Evolutionary conservation across 2,113 vertebrate genomes (phyloP), one percentile per base, ranked within the genome.

Genomic region (Cisticola juncidis): DNA sequence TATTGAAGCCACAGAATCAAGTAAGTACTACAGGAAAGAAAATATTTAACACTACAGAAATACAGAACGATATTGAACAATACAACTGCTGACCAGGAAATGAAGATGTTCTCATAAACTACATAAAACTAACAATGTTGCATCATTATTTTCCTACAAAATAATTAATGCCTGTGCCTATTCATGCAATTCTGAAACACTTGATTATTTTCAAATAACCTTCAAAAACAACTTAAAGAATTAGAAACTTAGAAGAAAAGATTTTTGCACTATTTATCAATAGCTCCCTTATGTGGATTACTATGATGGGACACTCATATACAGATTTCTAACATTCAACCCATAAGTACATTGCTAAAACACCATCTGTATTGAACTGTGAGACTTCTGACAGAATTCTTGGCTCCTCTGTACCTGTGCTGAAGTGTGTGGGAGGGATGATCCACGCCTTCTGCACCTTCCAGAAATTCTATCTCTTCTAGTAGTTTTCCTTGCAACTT

Each of bases 371-470:
- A 54, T 0, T 31, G 17, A 51, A 48, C 29, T 69, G n/a, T 2
- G 6, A 69, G 25, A 78, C 24, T 82, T 42, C 73, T 20, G 61
- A 29, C 48, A 80, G 47, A 86, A 85, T 8, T 60, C 61, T 40
- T 58, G 38, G 45, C 25, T 73, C 81, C 72, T 80, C 53, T 42
- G 71, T 94, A 99, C 99, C 99, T 99, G 96, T 99, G 98, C 94
- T 99, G 99, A 93, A 99, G 98, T 1, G 99, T 99, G 51, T 98
- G 98, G 88, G 99, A 98, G 16, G 98, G 98, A 91, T 99, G 99
- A 88, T 99, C 99, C 9, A 98, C 96, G 66, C 98, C 98, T 97
- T 99, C 99, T 3, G 99, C 99, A n/a, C 99, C 99, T 94, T 99
- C 99, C 81, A 99, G 96, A 96, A 99, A 99, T 54, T 98, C 97